Evolutionary conservation across 2,797 vertebrate genomes (phyloP).

Genomic region (Amniataba percoides): DNA sequence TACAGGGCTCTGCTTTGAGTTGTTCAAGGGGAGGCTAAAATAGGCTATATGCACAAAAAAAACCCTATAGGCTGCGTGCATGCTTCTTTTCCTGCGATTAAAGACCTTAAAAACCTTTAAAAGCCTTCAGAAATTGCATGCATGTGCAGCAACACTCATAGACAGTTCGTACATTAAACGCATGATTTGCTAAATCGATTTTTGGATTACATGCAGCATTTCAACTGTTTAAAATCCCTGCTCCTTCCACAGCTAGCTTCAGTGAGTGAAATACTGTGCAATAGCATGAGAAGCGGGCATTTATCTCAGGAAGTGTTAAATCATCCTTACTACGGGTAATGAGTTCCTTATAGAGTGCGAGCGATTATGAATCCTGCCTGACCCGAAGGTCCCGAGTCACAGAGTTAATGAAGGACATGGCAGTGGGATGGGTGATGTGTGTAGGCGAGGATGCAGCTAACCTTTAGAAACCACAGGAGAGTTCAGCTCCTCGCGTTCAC

Average conservation of each 20-base stretch:
- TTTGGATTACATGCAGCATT: slow-evolving; percentile 19
- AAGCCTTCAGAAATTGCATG: not conserved
- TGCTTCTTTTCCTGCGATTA: slow-evolving; percentile 19
- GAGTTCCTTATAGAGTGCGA: slow-evolving; percentile 36
- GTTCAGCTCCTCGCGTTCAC: slow-evolving; percentile 66
- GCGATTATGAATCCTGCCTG: slow-evolving; percentile 26
- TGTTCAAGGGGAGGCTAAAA: slow-evolving; percentile 50
- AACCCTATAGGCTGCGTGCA: slow-evolving; percentile 12
- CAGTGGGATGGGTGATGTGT: slow-evolving; percentile 33
- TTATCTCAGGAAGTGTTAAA: slow-evolving; percentile 42
- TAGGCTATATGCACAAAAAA: slow-evolving; percentile 39
- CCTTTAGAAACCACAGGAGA: slow-evolving; percentile 80
- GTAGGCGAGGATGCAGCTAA: slow-evolving; percentile 67
- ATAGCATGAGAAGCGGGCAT: slow-evolving; percentile 14
- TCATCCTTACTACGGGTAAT: slow-evolving; percentile 41
- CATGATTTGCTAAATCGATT: slow-evolving; percentile 8
- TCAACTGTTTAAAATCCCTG: slow-evolving; percentile 7
- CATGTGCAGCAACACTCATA: not conserved
- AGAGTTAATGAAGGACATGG: slow-evolving; percentile 62
- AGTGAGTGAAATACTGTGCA: slow-evolving; percentile 31
- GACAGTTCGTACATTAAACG: not conserved
- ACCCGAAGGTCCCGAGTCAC: slow-evolving; percentile 30
- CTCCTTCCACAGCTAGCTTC: not conserved
- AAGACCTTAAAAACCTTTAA: not conserved
- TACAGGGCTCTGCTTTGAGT: slow-evolving; percentile 67